phyloP scores from a whole-genome alignment of 2,113 vertebrate species.

The Clarias batrachus region DNA sequence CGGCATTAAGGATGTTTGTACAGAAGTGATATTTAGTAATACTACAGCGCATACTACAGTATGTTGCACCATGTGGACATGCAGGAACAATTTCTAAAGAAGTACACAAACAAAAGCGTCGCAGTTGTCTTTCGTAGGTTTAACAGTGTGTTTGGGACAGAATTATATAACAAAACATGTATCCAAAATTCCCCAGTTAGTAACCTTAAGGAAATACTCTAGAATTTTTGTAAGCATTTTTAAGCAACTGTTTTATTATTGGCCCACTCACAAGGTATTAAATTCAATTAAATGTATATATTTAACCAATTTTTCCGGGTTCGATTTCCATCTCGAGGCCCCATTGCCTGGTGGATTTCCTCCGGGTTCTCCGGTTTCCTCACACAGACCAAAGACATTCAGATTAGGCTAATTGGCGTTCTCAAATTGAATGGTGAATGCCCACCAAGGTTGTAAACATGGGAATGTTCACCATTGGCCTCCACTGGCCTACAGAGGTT shows the following conservation, averaged over 20 bases:
- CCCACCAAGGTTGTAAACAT: too few species aligned
- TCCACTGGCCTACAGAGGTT: too few species aligned
- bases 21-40: not conserved
- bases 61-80: not conserved
- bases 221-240: not conserved
- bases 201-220: not conserved
- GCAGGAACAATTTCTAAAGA: not conserved
- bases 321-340: too few species aligned
- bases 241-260: not conserved
- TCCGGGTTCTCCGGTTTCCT: too few species aligned
- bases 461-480: too few species aligned
- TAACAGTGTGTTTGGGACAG: not conserved
- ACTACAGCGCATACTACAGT: not conserved
- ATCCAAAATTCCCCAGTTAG: too few species aligned
- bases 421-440: too few species aligned
- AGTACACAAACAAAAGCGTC: not conserved
- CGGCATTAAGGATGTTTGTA: not conserved
- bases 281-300: not conserved
- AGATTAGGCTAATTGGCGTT: too few species aligned
- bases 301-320: not conserved
- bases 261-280: not conserved
- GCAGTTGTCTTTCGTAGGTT: not conserved
- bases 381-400: too few species aligned
- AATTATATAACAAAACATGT: not conserved
- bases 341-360: too few species aligned